Evolutionary conservation across 2,888 invertebrate genomes (phyloP), one percentile per base, ranked within the genome.

Genomic region (Eilema caniola): DNA sequence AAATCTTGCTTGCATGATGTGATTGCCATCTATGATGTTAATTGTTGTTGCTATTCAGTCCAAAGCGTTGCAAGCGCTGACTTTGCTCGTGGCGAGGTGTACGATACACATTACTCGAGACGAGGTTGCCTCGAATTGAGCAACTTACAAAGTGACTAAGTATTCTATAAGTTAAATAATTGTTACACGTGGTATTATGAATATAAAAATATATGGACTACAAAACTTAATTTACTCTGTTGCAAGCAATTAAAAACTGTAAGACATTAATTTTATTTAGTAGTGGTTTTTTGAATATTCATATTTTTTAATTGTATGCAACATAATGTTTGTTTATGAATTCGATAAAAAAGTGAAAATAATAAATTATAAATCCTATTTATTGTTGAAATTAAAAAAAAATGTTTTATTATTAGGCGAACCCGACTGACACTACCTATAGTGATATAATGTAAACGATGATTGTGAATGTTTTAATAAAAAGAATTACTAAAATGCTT

Each of bases 391-490:
- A 73, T 69, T 72, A 63, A 73, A 41, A 71, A 79, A 79, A 79
- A 80, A 82, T 80, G 70, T 81, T 81, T 81, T 88, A 86, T 85
- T 86, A 85, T 83, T 87, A 90, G 83, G 85, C 79, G 82, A 87
- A 89, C 86, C 87, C 83, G 92, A 93, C 93, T 93, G 94, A 93
- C 83, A 87, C 87, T 88, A 86, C 85, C 77, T 89, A 87, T 82
- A 82, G 82, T 82, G 82, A 82, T 82, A 83, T 77, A 76, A 69
- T 83, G 84, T 78, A 82, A 82, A 82, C 80, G 75, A 82, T 85
- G 87, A 91, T 92, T 93, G 90, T 91, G 89, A 91, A 90, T 87
- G 89, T 89, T 92, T 89, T 89, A 88, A 88, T 91, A 90, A 88
- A 90, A 88, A 79, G 81, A 82, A 83, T 75, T 80, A 74, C 66